phyloP scores from a whole-genome alignment of 2,888 invertebrate genomes.

The Lepidonotus clava region DNA sequence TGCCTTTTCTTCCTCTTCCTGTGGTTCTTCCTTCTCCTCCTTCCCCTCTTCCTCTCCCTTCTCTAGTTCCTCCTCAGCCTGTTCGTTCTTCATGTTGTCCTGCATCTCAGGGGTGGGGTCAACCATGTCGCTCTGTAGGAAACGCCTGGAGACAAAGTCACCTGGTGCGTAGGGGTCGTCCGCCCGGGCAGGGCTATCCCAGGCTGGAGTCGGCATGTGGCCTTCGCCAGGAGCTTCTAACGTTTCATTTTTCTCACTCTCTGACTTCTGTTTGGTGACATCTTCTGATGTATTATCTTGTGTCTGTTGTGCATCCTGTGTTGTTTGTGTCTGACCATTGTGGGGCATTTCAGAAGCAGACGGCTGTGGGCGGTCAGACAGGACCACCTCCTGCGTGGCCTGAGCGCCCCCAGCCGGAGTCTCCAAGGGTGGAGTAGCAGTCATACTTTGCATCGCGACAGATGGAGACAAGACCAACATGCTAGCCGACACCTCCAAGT shows the following conservation, averaged over 20 bases:
- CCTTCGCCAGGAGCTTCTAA: background rate
- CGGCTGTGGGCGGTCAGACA: background rate
- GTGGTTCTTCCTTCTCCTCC: background rate
- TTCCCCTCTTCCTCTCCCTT: too few species aligned
- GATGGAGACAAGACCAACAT: background rate
- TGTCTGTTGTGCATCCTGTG: background rate
- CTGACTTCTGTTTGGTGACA: background rate
- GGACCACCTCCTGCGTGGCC: background rate
- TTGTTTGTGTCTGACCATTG: background rate
- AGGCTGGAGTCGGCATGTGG: background rate
- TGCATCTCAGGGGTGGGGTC: background rate
- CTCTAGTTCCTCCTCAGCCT: background rate
- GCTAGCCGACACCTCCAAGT: background rate
- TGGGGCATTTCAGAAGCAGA: background rate
- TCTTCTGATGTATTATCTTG: too few species aligned
- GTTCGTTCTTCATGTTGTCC: slow-evolving; percentile 1
- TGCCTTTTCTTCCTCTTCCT: background rate
- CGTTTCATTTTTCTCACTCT: background rate
- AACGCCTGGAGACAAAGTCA: background rate
- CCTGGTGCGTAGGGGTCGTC: background rate
- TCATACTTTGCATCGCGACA: background rate
- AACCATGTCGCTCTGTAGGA: background rate
- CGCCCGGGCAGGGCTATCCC: background rate
- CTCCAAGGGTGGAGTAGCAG: background rate
- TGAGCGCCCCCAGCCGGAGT: background rate